Evolutionary conservation across 2,888 invertebrate genomes (phyloP).

Genomic region (Bugulina stolonifera): DNA sequence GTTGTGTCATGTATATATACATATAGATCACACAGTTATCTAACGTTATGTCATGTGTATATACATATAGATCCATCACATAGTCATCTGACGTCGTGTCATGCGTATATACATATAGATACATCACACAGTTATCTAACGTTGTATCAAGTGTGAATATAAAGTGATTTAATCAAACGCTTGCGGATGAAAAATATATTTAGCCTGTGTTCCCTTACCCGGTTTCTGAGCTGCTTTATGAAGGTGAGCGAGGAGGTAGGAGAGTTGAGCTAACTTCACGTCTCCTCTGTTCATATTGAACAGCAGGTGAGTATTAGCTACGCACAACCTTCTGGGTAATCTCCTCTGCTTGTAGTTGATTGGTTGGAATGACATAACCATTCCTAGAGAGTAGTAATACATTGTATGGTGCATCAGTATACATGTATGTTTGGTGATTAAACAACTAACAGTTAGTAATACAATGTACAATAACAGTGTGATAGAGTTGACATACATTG

Average conservation of each 20-base stretch:
- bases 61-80: too few species aligned
- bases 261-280: constrained; percentile 79
- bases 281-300: constrained; percentile 86
- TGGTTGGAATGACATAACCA: constrained; percentile 64
- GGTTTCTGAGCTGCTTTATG: constrained; percentile 61
- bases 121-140: too few species aligned
- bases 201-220: too few species aligned
- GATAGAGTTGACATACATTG: too few species aligned
- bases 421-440: background rate
- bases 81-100: too few species aligned
- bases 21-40: too few species aligned
- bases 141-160: too few species aligned
- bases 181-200: too few species aligned
- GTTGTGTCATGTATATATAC: too few species aligned
- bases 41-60: too few species aligned
- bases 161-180: too few species aligned
- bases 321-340: constrained; percentile 57
- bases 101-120: too few species aligned
- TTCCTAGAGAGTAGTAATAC: constrained; percentile 72
- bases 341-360: constrained; percentile 51
- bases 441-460: background rate
- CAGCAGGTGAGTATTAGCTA: constrained; percentile 88
- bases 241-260: constrained; percentile 75
- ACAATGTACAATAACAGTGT: background rate
- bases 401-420: background rate